These are phyloP conservation scores for Perca schrenkii DNA, from an alignment of 2,113 vertebrate genomes.

Conservation along the genomic window DNA sequence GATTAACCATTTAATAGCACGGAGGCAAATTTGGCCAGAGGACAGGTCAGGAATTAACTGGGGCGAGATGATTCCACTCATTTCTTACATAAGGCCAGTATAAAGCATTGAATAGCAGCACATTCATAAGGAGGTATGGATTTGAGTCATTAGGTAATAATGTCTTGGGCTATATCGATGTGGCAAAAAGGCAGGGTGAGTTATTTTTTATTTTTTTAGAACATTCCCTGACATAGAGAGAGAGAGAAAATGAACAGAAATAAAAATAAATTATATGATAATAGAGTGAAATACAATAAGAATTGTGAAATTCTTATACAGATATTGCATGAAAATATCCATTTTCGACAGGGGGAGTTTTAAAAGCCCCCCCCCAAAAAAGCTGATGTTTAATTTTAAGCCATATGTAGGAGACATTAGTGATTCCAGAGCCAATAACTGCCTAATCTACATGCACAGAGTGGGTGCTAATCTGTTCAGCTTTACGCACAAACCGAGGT, in stretches of 20 bases:
- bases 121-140: conserved; percentile 40
- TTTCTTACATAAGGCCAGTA: conserved; percentile 55
- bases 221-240: too few relatives aligned
- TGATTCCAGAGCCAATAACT: conserved; percentile 6
- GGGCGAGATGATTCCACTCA: conserved; percentile 62
- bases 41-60: conserved; percentile 63
- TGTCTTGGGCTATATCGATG: neutral
- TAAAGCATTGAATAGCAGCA: conserved; percentile 56
- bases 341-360: neutral
- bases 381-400: conserved; percentile 19
- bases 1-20: conserved; percentile 60
- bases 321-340: too few relatives aligned
- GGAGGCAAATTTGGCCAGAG: conserved; percentile 46
- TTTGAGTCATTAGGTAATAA: conserved; percentile 29
- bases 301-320: too few relatives aligned
- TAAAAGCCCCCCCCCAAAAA: neutral
- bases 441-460: conserved; percentile 26
- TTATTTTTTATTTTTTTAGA: too few relatives aligned
- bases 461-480: conserved; percentile 44
- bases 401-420: neutral
- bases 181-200: neutral
- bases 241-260: too few relatives aligned
- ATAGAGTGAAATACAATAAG: too few relatives aligned
- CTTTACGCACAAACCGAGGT: neutral
- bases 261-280: too few relatives aligned